Evolutionary conservation across 2,113 vertebrate genomes (phyloP).

Genomic region (Gavialis gangeticus): DNA sequence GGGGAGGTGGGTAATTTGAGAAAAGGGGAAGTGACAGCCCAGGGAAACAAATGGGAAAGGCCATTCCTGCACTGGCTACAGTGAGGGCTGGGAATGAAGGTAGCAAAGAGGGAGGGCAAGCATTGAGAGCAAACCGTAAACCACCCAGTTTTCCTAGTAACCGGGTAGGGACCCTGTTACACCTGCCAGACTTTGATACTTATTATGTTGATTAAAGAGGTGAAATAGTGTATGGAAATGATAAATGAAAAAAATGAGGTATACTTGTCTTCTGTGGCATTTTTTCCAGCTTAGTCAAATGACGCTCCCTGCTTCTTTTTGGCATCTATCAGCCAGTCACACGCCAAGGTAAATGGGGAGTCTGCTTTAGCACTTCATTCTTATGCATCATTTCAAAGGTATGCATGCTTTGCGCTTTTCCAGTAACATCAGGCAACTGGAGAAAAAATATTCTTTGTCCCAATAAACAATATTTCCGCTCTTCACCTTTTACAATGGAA

Average conservation of each 20-base stretch:
- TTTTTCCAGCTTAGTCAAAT: slow-evolving; percentile 79
- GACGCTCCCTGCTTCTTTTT: slow-evolving; percentile 64
- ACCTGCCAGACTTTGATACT: slow-evolving; percentile 63
- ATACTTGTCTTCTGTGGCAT: slow-evolving; percentile 72
- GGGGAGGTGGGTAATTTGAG: no score
- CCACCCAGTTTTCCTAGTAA: no score
- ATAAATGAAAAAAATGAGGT: slow-evolving; percentile 73
- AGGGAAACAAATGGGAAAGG: no score
- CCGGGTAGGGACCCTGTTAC: no score
- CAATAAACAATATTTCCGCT: slow-evolving; percentile 56
- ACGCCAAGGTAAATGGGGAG: slow-evolving; percentile 76
- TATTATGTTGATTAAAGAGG: slow-evolving; percentile 60
- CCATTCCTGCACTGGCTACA: no score
- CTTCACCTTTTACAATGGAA: slow-evolving; percentile 7
- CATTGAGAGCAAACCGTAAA: no score
- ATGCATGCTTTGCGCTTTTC: slow-evolving; percentile 70
- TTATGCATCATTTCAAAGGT: slow-evolving; percentile 77
- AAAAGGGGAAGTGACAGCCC: no score
- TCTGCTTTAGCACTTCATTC: slow-evolving; percentile 80
- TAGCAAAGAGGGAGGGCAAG: no score
- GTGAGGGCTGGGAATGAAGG: no score
- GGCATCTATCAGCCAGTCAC: slow-evolving; percentile 62
- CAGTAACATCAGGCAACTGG: slow-evolving; percentile 61
- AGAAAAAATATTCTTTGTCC: slow-evolving; percentile 52
- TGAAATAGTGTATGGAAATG: slow-evolving; percentile 60